phyloP scores from a whole-genome alignment of 2,113 vertebrate species.

The Caranx melampygus region DNA sequence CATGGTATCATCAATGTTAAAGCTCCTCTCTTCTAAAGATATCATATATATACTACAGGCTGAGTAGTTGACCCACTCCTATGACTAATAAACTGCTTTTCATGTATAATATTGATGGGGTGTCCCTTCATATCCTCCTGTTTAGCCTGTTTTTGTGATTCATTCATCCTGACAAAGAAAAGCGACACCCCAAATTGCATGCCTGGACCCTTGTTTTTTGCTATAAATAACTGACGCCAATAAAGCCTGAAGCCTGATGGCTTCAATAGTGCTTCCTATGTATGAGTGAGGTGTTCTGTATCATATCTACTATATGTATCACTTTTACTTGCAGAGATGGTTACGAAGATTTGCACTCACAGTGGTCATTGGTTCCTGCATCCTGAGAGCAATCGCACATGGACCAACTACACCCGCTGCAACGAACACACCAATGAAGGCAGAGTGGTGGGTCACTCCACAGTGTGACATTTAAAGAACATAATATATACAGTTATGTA shows the following conservation, averaged over 20 bases:
- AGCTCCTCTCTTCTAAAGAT: no score
- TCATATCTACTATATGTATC: neutral
- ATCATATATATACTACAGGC: neutral
- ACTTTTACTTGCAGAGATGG: slow-evolving; percentile 87
- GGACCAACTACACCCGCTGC: slow-evolving; percentile 96
- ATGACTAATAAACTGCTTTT: neutral
- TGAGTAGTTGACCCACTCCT: no score
- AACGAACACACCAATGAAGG: slow-evolving; percentile 87
- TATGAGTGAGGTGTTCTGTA: neutral
- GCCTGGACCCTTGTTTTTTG: neutral
- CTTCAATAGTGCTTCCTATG: no score
- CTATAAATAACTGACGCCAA: neutral
- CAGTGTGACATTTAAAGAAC: neutral
- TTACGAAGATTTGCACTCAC: slow-evolving; percentile 92
- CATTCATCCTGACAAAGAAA: neutral
- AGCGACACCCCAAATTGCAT: no score
- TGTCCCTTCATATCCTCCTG: neutral
- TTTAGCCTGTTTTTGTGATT: neutral
- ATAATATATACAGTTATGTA: neutral
- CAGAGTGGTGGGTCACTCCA: slow-evolving; percentile 85
- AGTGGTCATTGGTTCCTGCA: slow-evolving; percentile 94
- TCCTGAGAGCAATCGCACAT: slow-evolving; percentile 93
- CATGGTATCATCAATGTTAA: neutral
- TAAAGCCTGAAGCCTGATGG: neutral
- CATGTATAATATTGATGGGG: neutral